Conservation (phyloP, 2,888 invertebrate genomes). For the Thumatha senex region DNA sequence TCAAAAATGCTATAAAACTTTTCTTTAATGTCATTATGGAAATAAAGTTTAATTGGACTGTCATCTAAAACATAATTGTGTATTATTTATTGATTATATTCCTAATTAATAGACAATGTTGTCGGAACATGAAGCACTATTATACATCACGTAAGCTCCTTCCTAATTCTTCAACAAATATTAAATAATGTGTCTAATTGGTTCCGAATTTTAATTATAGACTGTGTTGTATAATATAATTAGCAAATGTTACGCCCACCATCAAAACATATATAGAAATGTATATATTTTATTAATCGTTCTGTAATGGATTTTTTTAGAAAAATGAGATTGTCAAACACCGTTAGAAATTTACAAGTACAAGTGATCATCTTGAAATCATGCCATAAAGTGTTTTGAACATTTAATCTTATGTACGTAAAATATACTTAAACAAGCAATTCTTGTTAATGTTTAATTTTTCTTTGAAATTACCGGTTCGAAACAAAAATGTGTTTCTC, state of each 20-base stretch:
- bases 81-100: constrained; percentile 31
- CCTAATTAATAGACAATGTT: constrained; percentile 29
- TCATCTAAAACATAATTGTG: constrained; percentile 30
- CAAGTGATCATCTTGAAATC: too few species aligned
- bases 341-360: too few species aligned
- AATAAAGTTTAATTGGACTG: constrained; percentile 35
- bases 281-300: too few species aligned
- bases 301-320: too few species aligned
- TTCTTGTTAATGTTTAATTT: too few species aligned
- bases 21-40: constrained; percentile 23
- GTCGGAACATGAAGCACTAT: constrained; percentile 32
- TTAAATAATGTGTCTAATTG: constrained; percentile 26
- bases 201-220: constrained; percentile 4
- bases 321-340: too few species aligned
- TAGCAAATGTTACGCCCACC: neutral
- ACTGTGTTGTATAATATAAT: neutral
- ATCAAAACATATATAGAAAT: neutral
- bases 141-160: constrained; percentile 30
- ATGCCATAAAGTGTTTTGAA: too few species aligned
- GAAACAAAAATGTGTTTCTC: too few species aligned
- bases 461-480: too few species aligned
- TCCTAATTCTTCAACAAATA: constrained; percentile 37
- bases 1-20: constrained; percentile 12
- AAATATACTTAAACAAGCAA: too few species aligned
- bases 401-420: too few species aligned